Conservation (phyloP, 2,113 vertebrate genomes). For the Mirza zaza region DNA sequence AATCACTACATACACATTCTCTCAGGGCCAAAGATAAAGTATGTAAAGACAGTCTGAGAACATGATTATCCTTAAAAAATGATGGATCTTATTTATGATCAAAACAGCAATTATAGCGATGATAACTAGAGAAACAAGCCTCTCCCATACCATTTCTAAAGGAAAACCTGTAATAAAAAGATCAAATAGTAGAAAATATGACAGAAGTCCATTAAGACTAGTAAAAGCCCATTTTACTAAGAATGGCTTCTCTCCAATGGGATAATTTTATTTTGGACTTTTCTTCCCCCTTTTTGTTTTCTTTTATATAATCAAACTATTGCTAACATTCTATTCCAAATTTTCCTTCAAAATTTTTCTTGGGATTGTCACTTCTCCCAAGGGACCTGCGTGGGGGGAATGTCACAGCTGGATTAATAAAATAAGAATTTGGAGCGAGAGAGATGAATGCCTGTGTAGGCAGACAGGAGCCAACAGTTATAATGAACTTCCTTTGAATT, state of each 20-base stretch:
- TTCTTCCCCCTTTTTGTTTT: neutral
- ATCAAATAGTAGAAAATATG: neutral
- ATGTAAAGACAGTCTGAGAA: neutral
- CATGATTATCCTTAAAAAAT: neutral
- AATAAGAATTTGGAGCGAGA: neutral
- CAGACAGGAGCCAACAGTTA: neutral
- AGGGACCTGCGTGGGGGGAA: neutral
- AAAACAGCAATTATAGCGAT: neutral
- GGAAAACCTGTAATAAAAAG: neutral
- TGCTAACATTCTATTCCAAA: neutral
- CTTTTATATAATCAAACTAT: neutral
- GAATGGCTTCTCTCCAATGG: neutral
- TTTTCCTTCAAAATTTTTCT: neutral
- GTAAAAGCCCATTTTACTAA: neutral
- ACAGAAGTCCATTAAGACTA: neutral
- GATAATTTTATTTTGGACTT: neutral
- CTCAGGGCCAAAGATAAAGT: neutral
- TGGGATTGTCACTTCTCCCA: neutral
- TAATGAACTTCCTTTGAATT: neutral
- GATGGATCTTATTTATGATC: neutral
- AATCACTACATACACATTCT: neutral
- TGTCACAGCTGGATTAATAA: neutral
- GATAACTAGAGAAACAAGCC: neutral
- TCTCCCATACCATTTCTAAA: neutral
- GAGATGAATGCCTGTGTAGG: neutral